Conservation (phyloP, 2,888 invertebrate genomes). For the Apantesis nais region DNA sequence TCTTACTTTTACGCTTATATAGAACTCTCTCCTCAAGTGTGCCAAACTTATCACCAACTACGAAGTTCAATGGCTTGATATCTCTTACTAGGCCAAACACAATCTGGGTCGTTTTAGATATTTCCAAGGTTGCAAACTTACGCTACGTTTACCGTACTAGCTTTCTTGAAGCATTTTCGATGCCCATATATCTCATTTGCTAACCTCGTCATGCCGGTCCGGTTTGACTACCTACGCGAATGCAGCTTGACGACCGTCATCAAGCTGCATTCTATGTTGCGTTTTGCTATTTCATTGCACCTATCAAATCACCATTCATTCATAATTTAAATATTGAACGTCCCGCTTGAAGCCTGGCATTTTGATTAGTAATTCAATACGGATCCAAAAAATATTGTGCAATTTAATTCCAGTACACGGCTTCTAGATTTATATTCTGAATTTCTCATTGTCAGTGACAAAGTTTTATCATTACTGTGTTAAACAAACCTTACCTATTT, state of each 20-base stretch:
- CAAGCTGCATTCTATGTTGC: constrained; percentile 18
- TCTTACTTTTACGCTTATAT: constrained; percentile 36
- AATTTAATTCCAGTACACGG: background rate
- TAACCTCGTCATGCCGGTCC: constrained; percentile 21
- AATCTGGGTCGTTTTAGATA: constrained; percentile 42
- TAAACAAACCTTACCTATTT: too few species aligned
- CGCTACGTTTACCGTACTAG: constrained; percentile 23
- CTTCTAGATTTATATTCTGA: background rate
- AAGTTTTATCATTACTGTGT: background rate
- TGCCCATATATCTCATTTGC: constrained; percentile 28
- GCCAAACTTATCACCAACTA: constrained; percentile 31
- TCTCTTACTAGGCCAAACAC: constrained; percentile 34
- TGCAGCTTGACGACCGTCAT: constrained; percentile 3
- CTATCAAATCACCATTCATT: constrained; percentile 35
- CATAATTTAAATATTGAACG: constrained; percentile 30
- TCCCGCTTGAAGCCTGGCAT: constrained; percentile 26
- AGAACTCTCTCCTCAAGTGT: constrained; percentile 26
- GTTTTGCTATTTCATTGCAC: constrained; percentile 19
- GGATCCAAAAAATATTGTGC: background rate
- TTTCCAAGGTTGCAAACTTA: constrained; percentile 35
- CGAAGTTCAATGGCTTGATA: constrained; percentile 45
- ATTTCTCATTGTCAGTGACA: too few species aligned
- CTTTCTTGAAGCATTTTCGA: constrained; percentile 39
- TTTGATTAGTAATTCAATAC: constrained; percentile 37
- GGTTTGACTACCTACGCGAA: constrained; percentile 18